Evolutionary conservation across 53 echinoderm and acorn worm species (phyloP).

Genomic region (Actinopyga echinites): DNA sequence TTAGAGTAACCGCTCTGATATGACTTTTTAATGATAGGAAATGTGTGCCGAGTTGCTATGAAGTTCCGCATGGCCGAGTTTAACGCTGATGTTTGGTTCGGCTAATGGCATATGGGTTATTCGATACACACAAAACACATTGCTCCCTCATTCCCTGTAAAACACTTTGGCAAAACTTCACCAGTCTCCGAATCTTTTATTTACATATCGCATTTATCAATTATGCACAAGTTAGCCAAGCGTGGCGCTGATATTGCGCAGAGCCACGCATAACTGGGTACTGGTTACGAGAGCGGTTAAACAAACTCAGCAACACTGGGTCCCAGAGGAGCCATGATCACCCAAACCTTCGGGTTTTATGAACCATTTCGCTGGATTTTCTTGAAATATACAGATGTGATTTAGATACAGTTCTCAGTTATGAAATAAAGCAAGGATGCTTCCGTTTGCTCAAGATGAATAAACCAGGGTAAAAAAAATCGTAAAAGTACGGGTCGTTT

Average conservation of each 20-base stretch:
- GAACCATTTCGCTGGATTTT: background rate
- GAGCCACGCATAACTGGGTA: constrained; percentile 33
- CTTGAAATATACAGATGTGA: background rate
- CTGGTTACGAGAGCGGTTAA: background rate
- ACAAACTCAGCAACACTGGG: background rate
- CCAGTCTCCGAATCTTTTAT: constrained; percentile 29
- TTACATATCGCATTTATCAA: constrained; percentile 47
- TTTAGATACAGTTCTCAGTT: background rate
- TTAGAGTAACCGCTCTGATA: constrained; percentile 29
- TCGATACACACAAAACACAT: constrained; percentile 6
- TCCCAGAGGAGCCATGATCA: constrained; percentile 26
- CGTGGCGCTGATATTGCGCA: constrained; percentile 45
- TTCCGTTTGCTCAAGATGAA: too few relatives aligned
- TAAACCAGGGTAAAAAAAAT: too few relatives aligned
- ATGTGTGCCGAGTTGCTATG: constrained; percentile 20
- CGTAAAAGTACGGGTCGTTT: too few relatives aligned
- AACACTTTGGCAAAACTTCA: constrained; percentile 1
- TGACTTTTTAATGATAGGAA: constrained; percentile 32
- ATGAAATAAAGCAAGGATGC: too few relatives aligned
- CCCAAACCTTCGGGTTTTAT: constrained; percentile 9
- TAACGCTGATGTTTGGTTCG: background rate
- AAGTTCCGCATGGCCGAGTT: constrained; percentile 31
- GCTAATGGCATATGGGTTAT: constrained; percentile 32
- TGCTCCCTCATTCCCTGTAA: background rate
- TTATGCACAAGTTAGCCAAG: constrained; percentile 42